Evolutionary conservation across 1,140 invertebrate species (phyloP).

Genomic region (Lerema accius): DNA sequence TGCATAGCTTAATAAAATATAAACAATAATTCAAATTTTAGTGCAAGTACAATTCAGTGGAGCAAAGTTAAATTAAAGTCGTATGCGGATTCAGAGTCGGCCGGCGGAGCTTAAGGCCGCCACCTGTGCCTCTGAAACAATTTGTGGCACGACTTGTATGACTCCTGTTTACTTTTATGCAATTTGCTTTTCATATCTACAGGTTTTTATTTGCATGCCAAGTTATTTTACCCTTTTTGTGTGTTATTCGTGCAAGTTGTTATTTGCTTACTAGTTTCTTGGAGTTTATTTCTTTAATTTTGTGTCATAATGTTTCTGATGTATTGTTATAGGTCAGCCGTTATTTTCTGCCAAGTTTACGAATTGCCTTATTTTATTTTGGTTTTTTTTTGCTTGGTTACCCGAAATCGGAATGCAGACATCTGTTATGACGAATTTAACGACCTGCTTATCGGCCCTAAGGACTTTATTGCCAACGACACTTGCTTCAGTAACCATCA

Average conservation of each 20-base stretch:
- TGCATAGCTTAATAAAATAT: slow-evolving; percentile 5
- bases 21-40: slow-evolving; percentile 65
- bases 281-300: too few species aligned
- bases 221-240: not conserved
- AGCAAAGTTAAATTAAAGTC: slow-evolving; percentile 80
- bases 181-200: slow-evolving; percentile 37
- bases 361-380: too few species aligned
- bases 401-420: too few species aligned
- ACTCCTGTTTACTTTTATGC: slow-evolving; percentile 67
- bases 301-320: too few species aligned
- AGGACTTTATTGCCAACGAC: too few species aligned
- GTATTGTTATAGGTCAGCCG: too few species aligned
- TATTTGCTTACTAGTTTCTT: too few species aligned
- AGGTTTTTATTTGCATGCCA: not conserved
- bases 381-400: too few species aligned
- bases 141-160: slow-evolving; percentile 66
- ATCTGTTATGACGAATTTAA: too few species aligned
- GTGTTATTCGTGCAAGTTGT: not conserved
- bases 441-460: too few species aligned
- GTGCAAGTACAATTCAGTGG: slow-evolving; percentile 65
- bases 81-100: slow-evolving; percentile 67
- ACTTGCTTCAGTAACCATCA: too few species aligned
- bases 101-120: slow-evolving; percentile 61
- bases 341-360: too few species aligned
- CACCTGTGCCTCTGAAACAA: slow-evolving; percentile 71